Base-by-base conservation (phyloP, 2,113 vertebrate species). In the Meriones unguiculatus region DNA sequence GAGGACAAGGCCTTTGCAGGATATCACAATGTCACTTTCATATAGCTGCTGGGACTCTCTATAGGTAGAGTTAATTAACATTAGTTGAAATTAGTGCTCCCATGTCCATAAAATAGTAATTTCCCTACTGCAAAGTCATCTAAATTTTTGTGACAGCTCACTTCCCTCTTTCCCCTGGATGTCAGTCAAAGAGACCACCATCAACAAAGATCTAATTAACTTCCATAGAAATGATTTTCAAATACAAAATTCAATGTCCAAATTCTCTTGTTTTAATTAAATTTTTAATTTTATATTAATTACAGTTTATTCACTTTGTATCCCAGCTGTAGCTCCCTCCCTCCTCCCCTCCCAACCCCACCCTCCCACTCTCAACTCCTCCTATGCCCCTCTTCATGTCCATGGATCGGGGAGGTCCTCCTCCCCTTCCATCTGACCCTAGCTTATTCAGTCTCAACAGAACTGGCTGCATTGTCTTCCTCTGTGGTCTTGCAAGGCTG, bases 101-200 rank as follows among this genome's bases (percentile, higher is more conserved):
- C 65, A 76, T 30, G 62, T 50, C 92, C 59, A 91, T 84, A 46
- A 22, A 73, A 46, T 46, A 64, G 72, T 96, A 85, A 81, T 76
- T 97, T 95, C 38, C 81, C 69, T 81, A 52, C 46, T 87, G 96
- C 82, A 96, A 97, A 97, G 95, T 57, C 85, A 62, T 92, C 75
- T 35, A 62, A 28, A 30, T 41, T 93, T 95, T 98, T 95, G 91
- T 70, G 72, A 72, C 64, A 92, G 52, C 65, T 92, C 13, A 57
- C 76, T 59, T 69, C 57, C 10, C 96, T 76, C 32, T 10, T 28
- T 96, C 25, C 75, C 52, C 62, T 96, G 77, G 78, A 97, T 97
- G 95, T 62, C 22, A 20, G 59, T 91, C 2, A 0, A 5, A 90
- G 35, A 30, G 8, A 77, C 54, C 6, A 30, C 4, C 62, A 90